phyloP scores from a whole-genome alignment of 2,888 invertebrate species.

The Ectemnius continuus region DNA sequence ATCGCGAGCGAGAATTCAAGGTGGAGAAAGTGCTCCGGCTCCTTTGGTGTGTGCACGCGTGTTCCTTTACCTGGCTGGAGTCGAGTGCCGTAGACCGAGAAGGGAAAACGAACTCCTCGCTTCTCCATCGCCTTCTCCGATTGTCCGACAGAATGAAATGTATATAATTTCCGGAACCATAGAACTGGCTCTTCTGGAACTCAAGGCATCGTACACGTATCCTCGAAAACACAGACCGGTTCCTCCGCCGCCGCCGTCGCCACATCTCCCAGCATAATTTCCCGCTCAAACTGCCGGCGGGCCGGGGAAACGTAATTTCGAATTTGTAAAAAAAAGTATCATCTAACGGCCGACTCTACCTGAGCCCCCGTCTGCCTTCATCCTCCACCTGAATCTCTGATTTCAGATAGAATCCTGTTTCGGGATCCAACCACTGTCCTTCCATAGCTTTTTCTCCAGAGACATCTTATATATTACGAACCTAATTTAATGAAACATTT shows the following conservation, averaged over 20 bases:
- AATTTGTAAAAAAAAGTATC: conserved; percentile 49
- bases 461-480: background rate
- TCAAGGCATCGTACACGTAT: background rate
- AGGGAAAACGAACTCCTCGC: background rate
- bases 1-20: conserved; percentile 50
- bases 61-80: background rate
- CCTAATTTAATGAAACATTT: background rate
- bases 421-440: background rate
- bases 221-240: conserved; percentile 48
- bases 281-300: conserved; percentile 7
- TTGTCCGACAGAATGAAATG: conserved; percentile 7
- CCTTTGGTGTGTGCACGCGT: conserved; percentile 1
- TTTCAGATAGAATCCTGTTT: conserved; percentile 8
- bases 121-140: conserved; percentile 12
- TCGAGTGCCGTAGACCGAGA: conserved; percentile 3
- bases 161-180: background rate
- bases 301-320: conserved; percentile 45
- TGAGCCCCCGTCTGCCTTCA: conserved; percentile 19
- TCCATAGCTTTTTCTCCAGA: background rate
- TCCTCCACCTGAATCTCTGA: conserved; percentile 33
- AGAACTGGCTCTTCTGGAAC: background rate
- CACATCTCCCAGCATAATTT: conserved; percentile 51
- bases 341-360: conserved; percentile 40
- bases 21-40: conserved; percentile 54
- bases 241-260: too few species aligned